A percentile compares a stretch with the other conserved stretches of the same genome.
These are phyloP conservation scores for Yponomeuta cagnagella DNA, from an alignment of 2,888 invertebrate genomes.

Conservation along the genomic window DNA sequence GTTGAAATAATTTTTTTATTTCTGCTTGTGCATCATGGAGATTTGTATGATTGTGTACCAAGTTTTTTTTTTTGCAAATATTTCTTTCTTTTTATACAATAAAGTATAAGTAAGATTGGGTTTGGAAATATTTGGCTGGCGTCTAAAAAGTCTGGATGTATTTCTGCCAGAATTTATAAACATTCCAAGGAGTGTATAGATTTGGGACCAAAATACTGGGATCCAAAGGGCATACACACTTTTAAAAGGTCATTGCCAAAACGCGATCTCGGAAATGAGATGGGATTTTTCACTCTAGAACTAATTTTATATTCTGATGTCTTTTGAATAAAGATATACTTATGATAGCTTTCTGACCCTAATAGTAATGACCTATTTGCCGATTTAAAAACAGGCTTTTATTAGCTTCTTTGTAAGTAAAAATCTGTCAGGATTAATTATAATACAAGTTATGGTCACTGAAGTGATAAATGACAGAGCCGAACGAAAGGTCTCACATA, in stretches of 20 bases:
- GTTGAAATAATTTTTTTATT: too few species aligned
- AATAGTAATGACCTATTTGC: neutral
- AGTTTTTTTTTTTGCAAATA: too few species aligned
- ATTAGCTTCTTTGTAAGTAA: too few species aligned
- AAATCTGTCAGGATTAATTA: too few species aligned
- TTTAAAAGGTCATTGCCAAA: neutral
- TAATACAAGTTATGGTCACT: too few species aligned
- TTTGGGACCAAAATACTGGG: neutral
- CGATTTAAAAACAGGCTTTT: neutral
- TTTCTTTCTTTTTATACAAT: too few species aligned
- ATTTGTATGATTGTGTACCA: too few species aligned
- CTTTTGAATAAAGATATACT: neutral
- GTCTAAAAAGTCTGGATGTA: neutral
- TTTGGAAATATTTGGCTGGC: too few species aligned
- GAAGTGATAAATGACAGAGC: too few species aligned
- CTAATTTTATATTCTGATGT: neutral
- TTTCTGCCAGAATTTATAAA: neutral
- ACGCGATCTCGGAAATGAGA: neutral
- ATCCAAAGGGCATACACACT: neutral
- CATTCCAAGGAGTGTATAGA: neutral
- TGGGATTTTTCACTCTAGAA: conserved; percentile 7
- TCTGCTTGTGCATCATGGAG: too few species aligned
- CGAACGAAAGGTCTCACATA: too few species aligned
- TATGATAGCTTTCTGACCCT: neutral
- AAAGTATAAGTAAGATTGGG: too few species aligned